A percentile compares a stretch with the other conserved stretches of the same genome.
These are phyloP conservation scores for Cosmia pyralina DNA, from an alignment of 2,888 invertebrate species.

Conservation along the genomic window DNA sequence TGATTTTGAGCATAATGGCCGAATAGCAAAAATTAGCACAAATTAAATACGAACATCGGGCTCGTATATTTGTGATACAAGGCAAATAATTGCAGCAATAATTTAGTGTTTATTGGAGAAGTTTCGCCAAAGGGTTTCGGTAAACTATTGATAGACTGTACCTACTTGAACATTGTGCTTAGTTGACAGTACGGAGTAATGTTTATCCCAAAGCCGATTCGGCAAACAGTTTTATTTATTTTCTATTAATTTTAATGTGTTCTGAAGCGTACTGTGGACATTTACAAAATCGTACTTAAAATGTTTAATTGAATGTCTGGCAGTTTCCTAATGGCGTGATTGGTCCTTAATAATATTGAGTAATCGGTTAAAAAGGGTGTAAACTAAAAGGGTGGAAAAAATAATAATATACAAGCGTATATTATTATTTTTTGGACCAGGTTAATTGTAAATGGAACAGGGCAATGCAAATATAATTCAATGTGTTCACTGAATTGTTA, in stretches of 20 bases:
- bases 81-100: conserved; percentile 46
- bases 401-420: no score
- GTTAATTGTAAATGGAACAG: no score
- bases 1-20: neutral
- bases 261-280: neutral
- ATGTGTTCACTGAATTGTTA: no score
- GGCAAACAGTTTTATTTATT: conserved; percentile 22
- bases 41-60: no score
- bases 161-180: conserved; percentile 29
- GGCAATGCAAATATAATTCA: no score
- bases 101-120: conserved; percentile 53
- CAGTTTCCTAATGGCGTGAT: neutral
- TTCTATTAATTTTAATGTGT: conserved; percentile 3
- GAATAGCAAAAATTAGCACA: conserved; percentile 20
- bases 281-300: neutral
- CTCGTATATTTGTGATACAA: conserved; percentile 32
- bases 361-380: no score
- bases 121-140: conserved; percentile 40
- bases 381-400: no score
- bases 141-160: conserved; percentile 42
- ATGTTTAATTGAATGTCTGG: neutral
- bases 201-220: conserved; percentile 19
- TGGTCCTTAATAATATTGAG: neutral
- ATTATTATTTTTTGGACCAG: no score
- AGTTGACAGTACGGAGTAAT: neutral